phyloP scores from a whole-genome alignment of 2,113 vertebrate genomes.

The Hiodon tergisus region DNA sequence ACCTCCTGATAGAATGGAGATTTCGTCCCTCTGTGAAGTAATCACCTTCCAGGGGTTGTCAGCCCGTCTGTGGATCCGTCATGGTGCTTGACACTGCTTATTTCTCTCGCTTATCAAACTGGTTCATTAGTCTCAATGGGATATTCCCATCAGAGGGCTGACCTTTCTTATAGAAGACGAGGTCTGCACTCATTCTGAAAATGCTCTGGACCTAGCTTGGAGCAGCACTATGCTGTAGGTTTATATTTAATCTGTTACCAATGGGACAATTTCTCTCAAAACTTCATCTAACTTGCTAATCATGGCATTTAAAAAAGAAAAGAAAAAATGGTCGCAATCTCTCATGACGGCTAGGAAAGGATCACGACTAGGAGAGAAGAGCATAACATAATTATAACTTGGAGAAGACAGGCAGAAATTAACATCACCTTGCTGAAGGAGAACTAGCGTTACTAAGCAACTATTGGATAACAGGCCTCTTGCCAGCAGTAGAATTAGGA shows the following conservation, averaged over 20 bases:
- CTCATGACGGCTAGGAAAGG: too few relatives aligned
- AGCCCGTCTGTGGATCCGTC: not conserved
- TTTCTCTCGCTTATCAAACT: not conserved
- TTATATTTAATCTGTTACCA: too few relatives aligned
- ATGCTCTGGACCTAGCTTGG: too few relatives aligned
- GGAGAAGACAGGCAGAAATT: conserved; percentile 10
- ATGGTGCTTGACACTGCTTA: not conserved
- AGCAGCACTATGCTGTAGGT: too few relatives aligned
- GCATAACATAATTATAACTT: not conserved
- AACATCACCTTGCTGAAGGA: not conserved
- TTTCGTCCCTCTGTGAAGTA: not conserved
- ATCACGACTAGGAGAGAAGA: not conserved
- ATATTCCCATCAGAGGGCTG: not conserved
- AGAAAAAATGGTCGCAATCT: not conserved
- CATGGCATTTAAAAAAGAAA: not conserved
- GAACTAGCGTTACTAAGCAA: conserved; percentile 15
- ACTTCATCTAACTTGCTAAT: not conserved
- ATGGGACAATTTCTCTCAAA: too few relatives aligned
- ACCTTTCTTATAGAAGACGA: not conserved
- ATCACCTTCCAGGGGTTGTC: not conserved
- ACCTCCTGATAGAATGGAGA: not conserved
- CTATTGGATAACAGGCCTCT: not conserved
- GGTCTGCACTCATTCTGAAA: not conserved
- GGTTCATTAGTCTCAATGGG: not conserved
- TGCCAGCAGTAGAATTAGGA: too few relatives aligned